Conservation (phyloP, 1,140 invertebrate genomes). For the Heliothis subflexa region DNA sequence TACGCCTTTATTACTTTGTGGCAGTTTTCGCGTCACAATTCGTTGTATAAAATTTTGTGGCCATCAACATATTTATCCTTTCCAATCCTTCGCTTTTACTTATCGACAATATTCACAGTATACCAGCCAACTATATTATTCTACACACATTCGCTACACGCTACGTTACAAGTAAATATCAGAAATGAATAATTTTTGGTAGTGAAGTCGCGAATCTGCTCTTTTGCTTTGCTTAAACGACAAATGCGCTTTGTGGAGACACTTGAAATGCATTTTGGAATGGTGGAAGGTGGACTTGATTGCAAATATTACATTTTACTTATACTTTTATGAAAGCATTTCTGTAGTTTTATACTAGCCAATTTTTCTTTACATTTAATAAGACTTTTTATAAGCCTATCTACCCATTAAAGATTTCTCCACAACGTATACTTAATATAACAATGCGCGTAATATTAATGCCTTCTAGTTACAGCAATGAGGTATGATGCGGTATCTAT, state of each 20-base stretch:
- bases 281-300: not conserved
- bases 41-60: constrained; percentile 58
- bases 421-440: constrained; percentile 4
- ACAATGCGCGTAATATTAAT: constrained; percentile 18
- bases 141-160: constrained; percentile 58
- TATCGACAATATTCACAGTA: constrained; percentile 53
- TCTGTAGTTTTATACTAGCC: not conserved
- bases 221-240: constrained; percentile 31
- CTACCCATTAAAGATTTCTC: constrained; percentile 5
- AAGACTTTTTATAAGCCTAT: not conserved
- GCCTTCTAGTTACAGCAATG: constrained; percentile 53
- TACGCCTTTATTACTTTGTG: too few relatives aligned
- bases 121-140: constrained; percentile 54
- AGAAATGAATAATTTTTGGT: constrained; percentile 65
- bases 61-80: constrained; percentile 28
- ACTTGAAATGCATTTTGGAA: constrained; percentile 6
- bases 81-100: not conserved
- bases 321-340: not conserved
- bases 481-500: constrained; percentile 71
- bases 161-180: constrained; percentile 59
- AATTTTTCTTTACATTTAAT: not conserved
- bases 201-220: constrained; percentile 55
- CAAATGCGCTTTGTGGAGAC: constrained; percentile 23
- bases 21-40: constrained; percentile 38
- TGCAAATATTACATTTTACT: too few relatives aligned